Evolutionary conservation across 2,113 vertebrate genomes (phyloP), one percentile per base, ranked within the genome.

Genomic region (Pionites leucogaster): DNA sequence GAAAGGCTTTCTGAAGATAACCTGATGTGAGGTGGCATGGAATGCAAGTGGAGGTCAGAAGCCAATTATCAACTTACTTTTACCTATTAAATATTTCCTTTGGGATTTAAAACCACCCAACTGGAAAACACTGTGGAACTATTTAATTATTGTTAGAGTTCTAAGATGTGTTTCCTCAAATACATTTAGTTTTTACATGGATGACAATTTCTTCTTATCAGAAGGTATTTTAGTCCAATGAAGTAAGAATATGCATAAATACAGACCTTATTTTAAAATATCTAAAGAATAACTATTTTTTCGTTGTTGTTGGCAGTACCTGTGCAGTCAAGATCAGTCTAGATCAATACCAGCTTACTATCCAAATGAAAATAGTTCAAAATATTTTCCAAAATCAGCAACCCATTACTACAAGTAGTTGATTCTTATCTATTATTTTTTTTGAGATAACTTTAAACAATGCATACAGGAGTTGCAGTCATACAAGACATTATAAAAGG

Each of bases 41-140:
- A 92, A 95, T 59, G 5, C 14, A 71, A 82, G 50, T 17, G 2
- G 19, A 93, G 3, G 55, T 16, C 50, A 89, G 57, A 93, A 94
- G 25, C 19, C 46, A 92, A 82, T 93, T 78, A 88, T 69, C 44
- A 31, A 59, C 72, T 93, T 92, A 68, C 37, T 91, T 82, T 23
- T 44, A 52, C 22, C 6, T 17, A 57, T 93, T 95, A 94, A 91
- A 82, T 75, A 4, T 22, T 55, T 72, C 65, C 8, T 89, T 39
- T 75, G 47, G 41, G 42, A 82, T 17, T 28, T 59, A 62, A 31
- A 8, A 88, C 70, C 59, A 65, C 22, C 3, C n/a, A 65, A 11
- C 6, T n/a, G 52, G 8, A 93, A 93, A 70, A 4, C 15, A 62
- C 31, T 10, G 20, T 50, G 29, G 9, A 64, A 3, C 14, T 75